Conservation (phyloP, 1,140 invertebrate genomes). For the Varroa destructor region DNA sequence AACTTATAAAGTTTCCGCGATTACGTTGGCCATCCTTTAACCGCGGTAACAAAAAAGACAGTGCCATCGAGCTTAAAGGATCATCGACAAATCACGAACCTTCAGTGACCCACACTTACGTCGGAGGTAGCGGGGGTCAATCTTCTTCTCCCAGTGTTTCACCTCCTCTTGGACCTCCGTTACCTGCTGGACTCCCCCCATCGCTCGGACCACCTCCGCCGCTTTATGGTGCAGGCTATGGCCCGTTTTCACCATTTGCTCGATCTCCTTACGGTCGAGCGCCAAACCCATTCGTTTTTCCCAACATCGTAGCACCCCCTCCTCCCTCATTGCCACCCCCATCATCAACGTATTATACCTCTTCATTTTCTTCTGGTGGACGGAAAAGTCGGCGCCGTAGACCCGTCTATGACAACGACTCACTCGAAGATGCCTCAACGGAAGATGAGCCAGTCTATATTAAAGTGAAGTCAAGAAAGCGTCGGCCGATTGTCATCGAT, state of each 20-base stretch:
- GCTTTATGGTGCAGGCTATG: background rate
- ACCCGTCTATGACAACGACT: slow-evolving; percentile 17
- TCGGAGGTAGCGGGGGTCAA: background rate
- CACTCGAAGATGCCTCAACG: slow-evolving; percentile 4
- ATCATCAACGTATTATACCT: background rate
- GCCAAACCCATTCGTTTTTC: slow-evolving; percentile 15
- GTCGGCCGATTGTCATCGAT: slow-evolving; percentile 22
- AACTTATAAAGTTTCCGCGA: slow-evolving; percentile 1
- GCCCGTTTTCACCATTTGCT: background rate
- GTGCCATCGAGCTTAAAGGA: background rate
- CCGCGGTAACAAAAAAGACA: slow-evolving; percentile 9
- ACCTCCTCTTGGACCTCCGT: background rate
- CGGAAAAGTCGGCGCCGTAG: background rate
- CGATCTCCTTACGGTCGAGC: background rate
- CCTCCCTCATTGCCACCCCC: background rate
- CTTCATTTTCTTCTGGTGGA: background rate
- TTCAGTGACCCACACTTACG: slow-evolving; percentile 12
- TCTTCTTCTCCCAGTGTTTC: background rate
- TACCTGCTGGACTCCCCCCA: background rate
- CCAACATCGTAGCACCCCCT: slow-evolving; percentile 12
- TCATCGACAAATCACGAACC: slow-evolving; percentile 4
- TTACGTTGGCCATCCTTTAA: slow-evolving; percentile 7
- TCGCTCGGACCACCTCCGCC: background rate
- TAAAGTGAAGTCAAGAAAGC: slow-evolving; percentile 10
- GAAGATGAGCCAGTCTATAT: slow-evolving; percentile 22